Percentiles rank a stretch among this genome's conserved stretches.
These are phyloP conservation scores for Phortica magna DNA, from an alignment of 2,888 invertebrate genomes.

Conservation along the genomic window DNA sequence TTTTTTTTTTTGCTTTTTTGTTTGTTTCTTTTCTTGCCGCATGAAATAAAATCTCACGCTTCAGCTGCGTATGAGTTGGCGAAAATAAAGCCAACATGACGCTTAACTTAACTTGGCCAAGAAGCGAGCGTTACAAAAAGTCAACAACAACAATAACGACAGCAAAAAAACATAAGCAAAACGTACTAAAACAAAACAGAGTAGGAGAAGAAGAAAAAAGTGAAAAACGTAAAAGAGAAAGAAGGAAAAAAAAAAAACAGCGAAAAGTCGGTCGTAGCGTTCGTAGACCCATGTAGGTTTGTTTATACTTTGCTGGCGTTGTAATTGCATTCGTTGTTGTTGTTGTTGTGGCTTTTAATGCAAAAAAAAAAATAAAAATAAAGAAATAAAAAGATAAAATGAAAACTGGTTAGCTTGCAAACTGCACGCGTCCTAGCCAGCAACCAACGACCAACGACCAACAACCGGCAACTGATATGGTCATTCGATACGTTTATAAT, in stretches of 20 bases:
- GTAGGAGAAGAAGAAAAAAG: slow-evolving; percentile 50
- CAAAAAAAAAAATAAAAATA: slow-evolving; percentile 45
- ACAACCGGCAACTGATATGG: not conserved
- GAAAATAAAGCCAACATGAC: slow-evolving; percentile 18
- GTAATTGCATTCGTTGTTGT: slow-evolving; percentile 28
- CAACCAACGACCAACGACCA: not conserved
- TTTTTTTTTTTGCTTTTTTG: slow-evolving; percentile 7
- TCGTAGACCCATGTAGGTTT: slow-evolving; percentile 52
- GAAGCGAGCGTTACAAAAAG: not conserved
- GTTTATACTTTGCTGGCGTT: slow-evolving; percentile 4
- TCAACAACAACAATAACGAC: too few relatives aligned
- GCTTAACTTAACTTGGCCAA: slow-evolving; percentile 22
- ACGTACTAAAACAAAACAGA: not conserved
- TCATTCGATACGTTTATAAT: not conserved
- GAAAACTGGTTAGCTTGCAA: slow-evolving; percentile 27
- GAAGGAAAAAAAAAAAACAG: slow-evolving; percentile 22
- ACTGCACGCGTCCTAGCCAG: not conserved
- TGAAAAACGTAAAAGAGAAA: slow-evolving; percentile 22
- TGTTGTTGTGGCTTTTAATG: slow-evolving; percentile 59
- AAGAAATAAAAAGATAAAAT: slow-evolving; percentile 28
- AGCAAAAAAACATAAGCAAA: slow-evolving; percentile 7
- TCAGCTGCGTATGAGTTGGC: slow-evolving; percentile 70
- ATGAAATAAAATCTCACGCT: slow-evolving; percentile 72
- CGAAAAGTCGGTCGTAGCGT: slow-evolving; percentile 27
- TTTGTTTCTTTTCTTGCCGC: slow-evolving; percentile 58